Base-by-base conservation (phyloP, 37 sponge, comb jelly and placozoan species). In the Ianthella basta region DNA sequence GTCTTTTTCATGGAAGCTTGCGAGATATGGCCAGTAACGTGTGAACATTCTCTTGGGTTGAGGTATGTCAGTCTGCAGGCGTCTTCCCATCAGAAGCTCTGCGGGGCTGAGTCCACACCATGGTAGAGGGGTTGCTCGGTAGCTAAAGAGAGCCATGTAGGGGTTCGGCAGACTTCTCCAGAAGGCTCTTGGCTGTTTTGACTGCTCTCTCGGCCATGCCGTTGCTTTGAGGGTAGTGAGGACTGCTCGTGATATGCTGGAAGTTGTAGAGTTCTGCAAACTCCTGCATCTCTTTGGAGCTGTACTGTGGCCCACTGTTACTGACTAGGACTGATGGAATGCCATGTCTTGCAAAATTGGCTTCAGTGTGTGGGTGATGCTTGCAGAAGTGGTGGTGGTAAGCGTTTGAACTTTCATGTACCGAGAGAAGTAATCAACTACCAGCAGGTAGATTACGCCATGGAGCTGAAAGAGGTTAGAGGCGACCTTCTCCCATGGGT, bases 241-340 rank as follows among this genome's bases (percentile, higher is more conserved):
- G 92, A 41, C 88, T 87, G 21, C 75, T 72, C 4, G 92, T 88
- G 30, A 70, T 55, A 19, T 88, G 92, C 10, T 39, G 12, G 50
- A 92, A 88, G 44, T 79, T 79, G 69, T 85, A 92, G 8, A 78
- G 59, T 59, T 59, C 38, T 14, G 89, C 66, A 72, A 92, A 92
- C 57, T 12, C 23, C 20, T 25, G 21, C 30, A 88, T 82, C 33
- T 25, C 63, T 50, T 34, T 66, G 16, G 92, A 38, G 12, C 68
- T n/a, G 59, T 66, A 92, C 55, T 92, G 92, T 0, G 92, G 89
- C 5, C 89, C 86, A 81, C 88, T 92, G 72, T 91, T 86, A 20
- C 79, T 65, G n/a, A 91, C 30, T 21, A 91, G 29, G 8, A 55
- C 72, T 15, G 55, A 55, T 2, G 84, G 93, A 1, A 92, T 82